A percentile compares a stretch with the other conserved stretches of the same genome.
Evolutionary conservation across 2,888 invertebrate species (phyloP).

Genomic region (Ectemnius continuus): DNA sequence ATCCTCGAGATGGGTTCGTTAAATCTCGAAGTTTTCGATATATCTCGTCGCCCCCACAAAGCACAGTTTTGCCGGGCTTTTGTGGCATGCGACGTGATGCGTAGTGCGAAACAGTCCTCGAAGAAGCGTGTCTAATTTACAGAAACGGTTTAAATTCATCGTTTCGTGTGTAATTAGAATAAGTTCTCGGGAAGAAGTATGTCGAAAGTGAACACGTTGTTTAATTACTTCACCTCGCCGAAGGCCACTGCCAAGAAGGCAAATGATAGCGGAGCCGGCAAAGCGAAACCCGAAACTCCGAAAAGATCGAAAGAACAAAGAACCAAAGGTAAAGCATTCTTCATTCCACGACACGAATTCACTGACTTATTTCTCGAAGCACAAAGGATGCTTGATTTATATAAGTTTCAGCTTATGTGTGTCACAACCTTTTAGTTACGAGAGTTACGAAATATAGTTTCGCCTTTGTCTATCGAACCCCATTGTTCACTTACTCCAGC

Average conservation of each 20-base stretch:
- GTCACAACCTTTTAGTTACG: no score
- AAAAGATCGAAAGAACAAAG: conserved; percentile 47
- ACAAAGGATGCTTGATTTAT: neutral
- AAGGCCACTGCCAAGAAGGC: conserved; percentile 56
- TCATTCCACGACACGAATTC: neutral
- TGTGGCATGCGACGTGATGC: no score
- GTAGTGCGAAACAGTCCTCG: no score
- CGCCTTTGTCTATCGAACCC: no score
- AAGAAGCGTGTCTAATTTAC: no score
- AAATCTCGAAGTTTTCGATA: no score
- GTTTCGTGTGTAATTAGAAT: neutral
- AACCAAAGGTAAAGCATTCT: conserved; percentile 36
- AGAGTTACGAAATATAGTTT: no score
- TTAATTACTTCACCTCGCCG: conserved; percentile 83
- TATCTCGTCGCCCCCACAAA: no score
- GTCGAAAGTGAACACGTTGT: conserved; percentile 81
- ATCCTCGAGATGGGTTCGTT: no score
- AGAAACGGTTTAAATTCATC: no score
- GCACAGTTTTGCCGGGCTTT: no score
- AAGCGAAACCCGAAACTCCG: conserved; percentile 40
- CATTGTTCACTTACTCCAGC: no score
- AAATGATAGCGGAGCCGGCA: conserved; percentile 39
- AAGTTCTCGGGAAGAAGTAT: conserved; percentile 24
- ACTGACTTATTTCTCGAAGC: neutral
- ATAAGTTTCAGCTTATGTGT: neutral